A percentile compares a stretch with the other conserved stretches of the same genome.
Conservation (phyloP, 2,888 invertebrate genomes). For the Phragmatobia fuliginosa region DNA sequence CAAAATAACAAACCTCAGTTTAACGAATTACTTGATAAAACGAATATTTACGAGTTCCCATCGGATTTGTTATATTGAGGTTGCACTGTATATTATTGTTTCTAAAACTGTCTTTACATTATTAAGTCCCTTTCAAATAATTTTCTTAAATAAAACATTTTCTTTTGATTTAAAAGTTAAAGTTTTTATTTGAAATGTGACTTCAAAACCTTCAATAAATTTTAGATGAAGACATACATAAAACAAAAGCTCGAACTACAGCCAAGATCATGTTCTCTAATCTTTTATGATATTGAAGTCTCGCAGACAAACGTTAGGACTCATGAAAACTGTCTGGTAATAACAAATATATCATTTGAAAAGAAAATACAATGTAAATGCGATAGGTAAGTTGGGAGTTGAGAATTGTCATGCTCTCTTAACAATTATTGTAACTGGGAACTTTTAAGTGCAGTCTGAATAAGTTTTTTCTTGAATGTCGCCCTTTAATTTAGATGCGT, state of each 20-base stretch:
- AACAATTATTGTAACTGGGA: no score
- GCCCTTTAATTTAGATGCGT: no score
- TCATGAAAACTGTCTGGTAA: not conserved
- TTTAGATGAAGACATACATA: not conserved
- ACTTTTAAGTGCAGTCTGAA: not conserved
- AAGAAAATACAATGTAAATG: no score
- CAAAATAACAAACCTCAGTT: no score
- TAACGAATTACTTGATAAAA: no score
- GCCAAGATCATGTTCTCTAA: not conserved
- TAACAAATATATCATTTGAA: not conserved
- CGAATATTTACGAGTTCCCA: no score
- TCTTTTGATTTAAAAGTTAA: not conserved
- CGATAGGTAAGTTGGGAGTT: no score
- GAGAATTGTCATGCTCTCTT: no score
- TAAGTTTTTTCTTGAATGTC: no score
- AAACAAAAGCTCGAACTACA: not conserved
- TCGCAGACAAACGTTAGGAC: not conserved
- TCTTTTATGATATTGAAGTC: constrained; percentile 15
- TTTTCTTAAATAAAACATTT: not conserved
- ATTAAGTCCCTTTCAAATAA: not conserved
- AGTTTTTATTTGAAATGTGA: not conserved
- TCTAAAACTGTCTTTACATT: no score
- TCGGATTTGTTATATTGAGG: no score
- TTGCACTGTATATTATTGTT: no score
- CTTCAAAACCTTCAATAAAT: not conserved